Evolutionary conservation across 2,113 vertebrate genomes (phyloP).

Genomic region (Orycteropus afer): DNA sequence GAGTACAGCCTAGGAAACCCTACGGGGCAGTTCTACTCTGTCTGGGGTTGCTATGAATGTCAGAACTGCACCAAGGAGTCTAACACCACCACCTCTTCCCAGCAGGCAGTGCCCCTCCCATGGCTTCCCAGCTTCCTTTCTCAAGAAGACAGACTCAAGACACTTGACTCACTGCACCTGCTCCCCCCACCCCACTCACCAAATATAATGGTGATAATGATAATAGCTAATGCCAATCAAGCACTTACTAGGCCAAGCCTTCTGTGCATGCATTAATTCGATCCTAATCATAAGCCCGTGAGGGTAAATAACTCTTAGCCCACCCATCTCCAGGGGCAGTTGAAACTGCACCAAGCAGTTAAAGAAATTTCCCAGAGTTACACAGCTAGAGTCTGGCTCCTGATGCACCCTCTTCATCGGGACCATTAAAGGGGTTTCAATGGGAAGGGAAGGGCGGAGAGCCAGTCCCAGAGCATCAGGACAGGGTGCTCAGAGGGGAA

Average conservation of each 20-base stretch:
- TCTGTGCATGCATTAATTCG: not conserved
- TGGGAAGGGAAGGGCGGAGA: not conserved
- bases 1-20: not conserved
- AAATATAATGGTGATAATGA: not conserved
- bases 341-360: not conserved
- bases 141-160: not conserved
- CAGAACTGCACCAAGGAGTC: too few species aligned
- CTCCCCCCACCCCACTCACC: not conserved
- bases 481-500: not conserved
- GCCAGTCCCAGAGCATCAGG: not conserved
- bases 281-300: not conserved
- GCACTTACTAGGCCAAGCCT: not conserved
- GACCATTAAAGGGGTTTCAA: not conserved
- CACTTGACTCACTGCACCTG: not conserved
- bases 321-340: not conserved
- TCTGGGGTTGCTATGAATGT: not conserved
- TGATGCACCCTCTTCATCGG: not conserved
- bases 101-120: not conserved
- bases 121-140: not conserved
- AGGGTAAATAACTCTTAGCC: not conserved
- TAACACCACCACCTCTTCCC: not conserved
- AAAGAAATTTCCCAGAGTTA: not conserved
- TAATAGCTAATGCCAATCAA: too few species aligned
- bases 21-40: not conserved
- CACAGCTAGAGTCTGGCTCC: not conserved